Conservation (phyloP, 2,888 invertebrate species). For the Fissipunctia ypsillon region DNA sequence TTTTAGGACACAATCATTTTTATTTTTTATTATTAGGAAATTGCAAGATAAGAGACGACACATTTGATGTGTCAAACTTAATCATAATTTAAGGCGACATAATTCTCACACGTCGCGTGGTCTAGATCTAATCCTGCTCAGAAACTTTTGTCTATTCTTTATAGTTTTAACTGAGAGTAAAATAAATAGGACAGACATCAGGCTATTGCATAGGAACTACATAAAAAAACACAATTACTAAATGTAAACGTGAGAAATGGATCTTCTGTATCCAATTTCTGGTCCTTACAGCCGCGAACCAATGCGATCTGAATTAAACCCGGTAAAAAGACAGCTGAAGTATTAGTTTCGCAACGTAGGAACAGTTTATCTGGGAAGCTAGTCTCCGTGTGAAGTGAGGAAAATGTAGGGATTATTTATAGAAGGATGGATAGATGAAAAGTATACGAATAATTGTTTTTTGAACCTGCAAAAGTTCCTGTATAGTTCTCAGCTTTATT, state of each 20-base stretch:
- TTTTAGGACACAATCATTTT: neutral
- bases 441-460: neutral
- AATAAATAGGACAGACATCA: neutral
- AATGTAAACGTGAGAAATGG: neutral
- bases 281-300: conserved; percentile 9
- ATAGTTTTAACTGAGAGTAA: neutral
- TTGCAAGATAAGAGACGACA: neutral
- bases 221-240: neutral
- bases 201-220: neutral
- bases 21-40: neutral
- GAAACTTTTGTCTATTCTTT: neutral
- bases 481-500: neutral
- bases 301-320: conserved; percentile 50
- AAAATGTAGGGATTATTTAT: conserved; percentile 18
- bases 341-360: conserved; percentile 44
- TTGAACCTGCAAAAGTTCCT: too few relatives aligned
- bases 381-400: neutral
- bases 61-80: neutral
- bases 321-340: conserved; percentile 58
- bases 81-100: neutral
- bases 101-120: neutral
- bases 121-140: neutral
- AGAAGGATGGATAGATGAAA: neutral
- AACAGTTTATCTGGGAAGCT: conserved; percentile 42
- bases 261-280: conserved; percentile 12